Base-by-base conservation (phyloP, 2,797 vertebrate genomes). In the Parauchenoglanis punctatus region DNA sequence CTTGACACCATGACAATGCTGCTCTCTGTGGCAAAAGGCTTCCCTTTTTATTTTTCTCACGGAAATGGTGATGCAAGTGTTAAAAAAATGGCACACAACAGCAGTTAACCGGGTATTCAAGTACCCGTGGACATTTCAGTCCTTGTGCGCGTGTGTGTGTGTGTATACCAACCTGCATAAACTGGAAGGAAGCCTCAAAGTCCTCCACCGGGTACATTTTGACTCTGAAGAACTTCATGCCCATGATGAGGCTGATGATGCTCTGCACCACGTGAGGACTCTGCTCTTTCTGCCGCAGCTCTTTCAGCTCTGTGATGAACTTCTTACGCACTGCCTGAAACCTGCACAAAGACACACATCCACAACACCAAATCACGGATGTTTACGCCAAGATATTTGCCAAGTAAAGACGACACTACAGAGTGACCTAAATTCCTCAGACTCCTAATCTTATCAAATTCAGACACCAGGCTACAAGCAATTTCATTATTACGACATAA, bases 171-270 rank as follows among this genome's bases (percentile, higher is more conserved):
- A 99, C 99, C 98, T 99, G 98, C 99, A 99, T 99, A 94, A 99
- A 99, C 94, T 99, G 98, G 95, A 99, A 99, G 1, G 98, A 99
- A 56, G 98, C 99, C 95, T 99, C 98, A 92, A 99, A 99, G 91
- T 99, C 99, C 93, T 99, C 99, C 88, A 99, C 98, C 0, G 98
- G 99, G 92, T 99, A 99, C 99, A 99, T 99, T 94, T 99, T 99
- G n/a, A 99, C 98, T 91, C 99, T 95, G 92, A 99, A 99, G 95
- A 99, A 99, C 92, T 99, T 99, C 98, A 99, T 99, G 91, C 99
- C 99, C 99, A 99, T 99, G 94, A 99, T 98, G 90, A 99, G 96
- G 92, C 97, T 99, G 96, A 99, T 99, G 94, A 99, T 97, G 89
- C 98, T 99, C 93, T 99, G 99, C 72, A 99, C 97, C 85, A 99